Conservation (phyloP, 2,888 invertebrate species). For the Notodonta ziczac region DNA sequence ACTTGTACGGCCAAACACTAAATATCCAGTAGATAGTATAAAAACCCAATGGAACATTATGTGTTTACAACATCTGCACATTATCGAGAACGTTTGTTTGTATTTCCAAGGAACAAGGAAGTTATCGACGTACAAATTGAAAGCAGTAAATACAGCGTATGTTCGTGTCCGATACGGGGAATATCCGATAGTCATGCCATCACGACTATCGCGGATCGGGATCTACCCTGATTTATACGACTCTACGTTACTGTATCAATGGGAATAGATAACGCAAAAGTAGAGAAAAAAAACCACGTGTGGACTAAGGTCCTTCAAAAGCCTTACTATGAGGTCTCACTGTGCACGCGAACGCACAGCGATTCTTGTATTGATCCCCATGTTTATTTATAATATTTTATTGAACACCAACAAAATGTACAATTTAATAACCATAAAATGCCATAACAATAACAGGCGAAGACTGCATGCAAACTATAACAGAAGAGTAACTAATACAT, state of each 20-base stretch:
- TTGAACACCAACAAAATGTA: no score
- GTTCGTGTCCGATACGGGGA: slow-evolving; percentile 36
- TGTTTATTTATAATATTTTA: no score
- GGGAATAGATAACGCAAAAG: background rate
- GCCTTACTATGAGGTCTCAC: no score
- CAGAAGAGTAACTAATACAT: no score
- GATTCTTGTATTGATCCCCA: no score
- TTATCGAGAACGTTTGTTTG: slow-evolving; percentile 1
- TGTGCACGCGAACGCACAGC: no score
- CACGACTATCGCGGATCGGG: slow-evolving; percentile 47
- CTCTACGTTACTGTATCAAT: background rate
- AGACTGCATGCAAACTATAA: no score
- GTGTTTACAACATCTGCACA: background rate
- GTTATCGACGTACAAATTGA: slow-evolving; percentile 32
- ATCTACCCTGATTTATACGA: slow-evolving; percentile 40
- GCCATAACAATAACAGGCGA: no score
- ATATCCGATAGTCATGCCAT: slow-evolving; percentile 64
- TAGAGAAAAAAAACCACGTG: background rate
- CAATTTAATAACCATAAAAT: no score
- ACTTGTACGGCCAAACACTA: no score
- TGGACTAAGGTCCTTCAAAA: background rate
- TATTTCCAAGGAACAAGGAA: slow-evolving; percentile 15
- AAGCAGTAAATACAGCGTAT: slow-evolving; percentile 34
- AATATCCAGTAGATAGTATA: no score
- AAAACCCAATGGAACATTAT: no score